These are phyloP conservation scores for Liolophura sinensis DNA, from an alignment of 1,140 invertebrate species.

Conservation along the genomic window DNA sequence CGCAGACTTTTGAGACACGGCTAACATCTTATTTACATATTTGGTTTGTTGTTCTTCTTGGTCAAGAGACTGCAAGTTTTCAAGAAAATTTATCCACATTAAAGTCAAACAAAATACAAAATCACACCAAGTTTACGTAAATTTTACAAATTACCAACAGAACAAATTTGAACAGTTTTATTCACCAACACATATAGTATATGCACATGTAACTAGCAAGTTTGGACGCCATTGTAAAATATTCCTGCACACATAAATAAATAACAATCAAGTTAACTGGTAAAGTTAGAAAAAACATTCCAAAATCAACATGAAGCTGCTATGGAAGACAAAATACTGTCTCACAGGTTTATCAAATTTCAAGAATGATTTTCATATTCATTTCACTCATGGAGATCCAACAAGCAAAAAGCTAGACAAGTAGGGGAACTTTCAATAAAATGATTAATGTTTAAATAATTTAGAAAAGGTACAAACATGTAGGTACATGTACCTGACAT, in stretches of 20 bases:
- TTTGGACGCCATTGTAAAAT: too few species aligned
- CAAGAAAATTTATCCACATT: background rate
- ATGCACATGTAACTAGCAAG: too few species aligned
- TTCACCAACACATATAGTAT: background rate
- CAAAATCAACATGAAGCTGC: background rate
- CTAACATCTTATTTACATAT: constrained; percentile 36
- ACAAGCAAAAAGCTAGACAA: too few species aligned
- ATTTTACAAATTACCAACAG: background rate
- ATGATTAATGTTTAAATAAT: too few species aligned
- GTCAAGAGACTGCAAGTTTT: constrained; percentile 15
- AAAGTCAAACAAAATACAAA: background rate
- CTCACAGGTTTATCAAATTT: too few species aligned
- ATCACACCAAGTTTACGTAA: background rate
- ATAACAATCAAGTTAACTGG: too few species aligned
- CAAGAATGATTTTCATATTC: too few species aligned
- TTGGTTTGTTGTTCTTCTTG: constrained; percentile 38
- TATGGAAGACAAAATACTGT: background rate
- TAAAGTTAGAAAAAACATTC: background rate
- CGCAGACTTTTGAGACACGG: constrained; percentile 41
- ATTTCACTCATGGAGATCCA: too few species aligned
- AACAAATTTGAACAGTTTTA: background rate
- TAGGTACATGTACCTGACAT: constrained; percentile 56
- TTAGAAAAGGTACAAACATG: background rate
- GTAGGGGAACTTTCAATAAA: too few species aligned
- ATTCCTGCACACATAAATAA: too few species aligned